A percentile compares a stretch with the other conserved stretches of the same genome.
Conservation (phyloP, 2,797 vertebrate species). For the Muscicapa comitata region DNA sequence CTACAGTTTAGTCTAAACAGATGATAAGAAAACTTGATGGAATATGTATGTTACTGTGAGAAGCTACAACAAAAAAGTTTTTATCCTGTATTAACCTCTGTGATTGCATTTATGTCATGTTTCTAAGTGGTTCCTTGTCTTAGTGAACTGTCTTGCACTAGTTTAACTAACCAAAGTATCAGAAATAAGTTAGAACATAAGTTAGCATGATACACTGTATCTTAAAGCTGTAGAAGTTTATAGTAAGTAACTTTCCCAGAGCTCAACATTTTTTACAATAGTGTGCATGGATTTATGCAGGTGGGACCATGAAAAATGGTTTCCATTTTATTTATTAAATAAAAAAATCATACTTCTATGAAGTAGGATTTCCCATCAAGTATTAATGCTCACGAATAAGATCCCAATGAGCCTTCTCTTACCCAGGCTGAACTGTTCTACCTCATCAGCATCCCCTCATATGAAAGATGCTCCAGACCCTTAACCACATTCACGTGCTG, state of each 20-base stretch:
- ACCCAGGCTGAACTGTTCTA: background rate
- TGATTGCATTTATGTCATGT: background rate
- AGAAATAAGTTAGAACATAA: background rate
- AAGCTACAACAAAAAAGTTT: background rate
- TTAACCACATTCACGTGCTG: background rate
- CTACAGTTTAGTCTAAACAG: background rate
- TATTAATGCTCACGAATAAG: background rate
- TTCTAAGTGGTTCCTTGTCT: background rate
- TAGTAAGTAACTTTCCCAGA: background rate
- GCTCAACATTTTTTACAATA: background rate
- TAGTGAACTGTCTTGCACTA: background rate
- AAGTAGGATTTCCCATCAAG: background rate
- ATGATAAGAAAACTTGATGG: background rate
- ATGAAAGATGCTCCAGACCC: background rate
- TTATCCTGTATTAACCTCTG: background rate
- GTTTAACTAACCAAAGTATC: background rate
- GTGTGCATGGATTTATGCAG: background rate
- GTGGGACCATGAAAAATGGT: background rate
- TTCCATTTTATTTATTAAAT: background rate
- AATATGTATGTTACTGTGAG: background rate
- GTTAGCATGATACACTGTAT: background rate
- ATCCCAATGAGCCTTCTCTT: background rate
- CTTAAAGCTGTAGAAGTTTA: background rate
- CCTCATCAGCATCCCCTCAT: background rate
- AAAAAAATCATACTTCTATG: accelerated